These are phyloP conservation scores for Oreochromis grahami DNA, from an alignment of 2,797 vertebrate genomes.

Conservation along the genomic window DNA sequence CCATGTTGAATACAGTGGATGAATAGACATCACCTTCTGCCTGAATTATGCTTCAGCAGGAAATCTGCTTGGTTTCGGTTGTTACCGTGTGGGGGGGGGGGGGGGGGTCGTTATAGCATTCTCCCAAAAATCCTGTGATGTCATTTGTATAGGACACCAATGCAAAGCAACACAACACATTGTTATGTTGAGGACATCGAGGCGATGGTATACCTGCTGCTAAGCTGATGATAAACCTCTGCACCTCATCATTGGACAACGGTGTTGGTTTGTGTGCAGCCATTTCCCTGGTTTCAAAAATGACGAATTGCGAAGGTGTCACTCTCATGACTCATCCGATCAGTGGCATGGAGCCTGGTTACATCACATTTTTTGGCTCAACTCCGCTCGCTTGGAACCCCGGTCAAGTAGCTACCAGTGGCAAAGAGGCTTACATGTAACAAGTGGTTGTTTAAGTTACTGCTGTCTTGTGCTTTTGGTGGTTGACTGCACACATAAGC, in stretches of 20 bases:
- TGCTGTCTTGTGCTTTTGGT: not conserved
- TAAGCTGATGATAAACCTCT: not conserved
- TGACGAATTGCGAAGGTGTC: accelerated
- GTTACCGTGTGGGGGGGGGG: not conserved
- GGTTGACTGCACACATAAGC: not conserved
- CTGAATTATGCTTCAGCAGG: not conserved
- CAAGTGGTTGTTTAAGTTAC: not conserved
- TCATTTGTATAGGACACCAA: not conserved
- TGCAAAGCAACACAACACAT: not conserved
- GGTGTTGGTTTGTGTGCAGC: not conserved
- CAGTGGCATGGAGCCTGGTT: not conserved
- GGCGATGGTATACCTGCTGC: not conserved
- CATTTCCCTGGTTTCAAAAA: not conserved
- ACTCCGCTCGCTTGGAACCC: not conserved
- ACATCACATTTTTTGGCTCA: not conserved
- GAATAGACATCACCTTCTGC: not conserved
- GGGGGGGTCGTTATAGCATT: not conserved
- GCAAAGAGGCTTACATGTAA: not conserved
- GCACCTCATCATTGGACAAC: not conserved
- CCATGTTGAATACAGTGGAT: not conserved
- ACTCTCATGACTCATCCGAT: not conserved
- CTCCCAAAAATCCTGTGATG: not conserved
- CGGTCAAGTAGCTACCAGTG: not conserved
- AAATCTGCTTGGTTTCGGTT: not conserved
- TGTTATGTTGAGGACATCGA: not conserved